phyloP scores from a whole-genome alignment of 2,888 invertebrate genomes.

The Monochamus alternatus region DNA sequence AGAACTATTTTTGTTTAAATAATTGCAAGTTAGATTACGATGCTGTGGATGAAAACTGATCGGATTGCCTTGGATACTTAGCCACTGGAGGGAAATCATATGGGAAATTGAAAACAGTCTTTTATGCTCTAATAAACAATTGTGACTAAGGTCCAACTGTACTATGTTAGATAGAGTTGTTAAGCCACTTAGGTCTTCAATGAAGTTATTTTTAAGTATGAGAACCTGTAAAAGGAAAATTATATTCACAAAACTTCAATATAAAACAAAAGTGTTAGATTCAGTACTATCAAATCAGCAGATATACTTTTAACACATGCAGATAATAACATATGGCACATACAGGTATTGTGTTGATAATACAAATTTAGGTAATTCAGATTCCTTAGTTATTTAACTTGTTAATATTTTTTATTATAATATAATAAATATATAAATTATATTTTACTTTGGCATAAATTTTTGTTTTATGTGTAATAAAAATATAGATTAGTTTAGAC shows the following conservation, averaged over 20 bases:
- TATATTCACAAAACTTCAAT: not conserved
- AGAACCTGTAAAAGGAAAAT: conserved; percentile 71
- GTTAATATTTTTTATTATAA: too few relatives aligned
- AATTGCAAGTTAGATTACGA: conserved; percentile 72
- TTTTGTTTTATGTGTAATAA: too few relatives aligned
- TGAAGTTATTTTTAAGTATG: conserved; percentile 77
- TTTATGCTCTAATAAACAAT: conserved; percentile 77
- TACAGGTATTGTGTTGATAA: too few relatives aligned
- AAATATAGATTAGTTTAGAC: too few relatives aligned
- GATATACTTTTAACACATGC: too few relatives aligned
- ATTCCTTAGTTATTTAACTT: too few relatives aligned
- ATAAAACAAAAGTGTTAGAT: too few relatives aligned
- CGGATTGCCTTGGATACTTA: conserved; percentile 78
- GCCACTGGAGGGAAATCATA: conserved; percentile 72
- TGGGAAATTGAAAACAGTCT: conserved; percentile 73
- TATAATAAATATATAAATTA: too few relatives aligned
- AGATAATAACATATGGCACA: too few relatives aligned
- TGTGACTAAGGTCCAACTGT: conserved; percentile 77
- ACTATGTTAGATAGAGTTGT: conserved; percentile 73
- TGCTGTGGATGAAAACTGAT: conserved; percentile 77
- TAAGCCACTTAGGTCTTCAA: conserved; percentile 76
- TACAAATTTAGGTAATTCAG: too few relatives aligned
- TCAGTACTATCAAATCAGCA: too few relatives aligned
- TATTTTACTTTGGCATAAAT: too few relatives aligned
- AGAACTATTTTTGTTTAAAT: conserved; percentile 74